Percentiles rank a stretch among this genome's conserved stretches.
phyloP scores from a whole-genome alignment of 2,113 vertebrate genomes.

The Pongo abelii region DNA sequence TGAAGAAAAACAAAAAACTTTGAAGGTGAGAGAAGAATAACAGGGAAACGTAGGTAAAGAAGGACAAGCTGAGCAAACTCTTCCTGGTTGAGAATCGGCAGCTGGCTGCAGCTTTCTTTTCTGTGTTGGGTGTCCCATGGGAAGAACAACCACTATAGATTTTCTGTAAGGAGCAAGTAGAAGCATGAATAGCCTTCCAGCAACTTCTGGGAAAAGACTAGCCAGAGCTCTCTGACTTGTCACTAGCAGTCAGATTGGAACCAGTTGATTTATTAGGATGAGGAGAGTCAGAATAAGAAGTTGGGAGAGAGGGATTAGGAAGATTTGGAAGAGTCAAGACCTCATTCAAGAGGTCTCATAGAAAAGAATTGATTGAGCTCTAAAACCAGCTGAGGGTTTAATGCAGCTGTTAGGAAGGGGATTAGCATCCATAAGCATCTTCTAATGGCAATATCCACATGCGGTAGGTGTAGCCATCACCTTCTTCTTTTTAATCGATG shows the following conservation, averaged over 20 bases:
- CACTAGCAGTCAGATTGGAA: not conserved
- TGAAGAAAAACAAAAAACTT: not conserved
- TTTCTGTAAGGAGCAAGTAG: not conserved
- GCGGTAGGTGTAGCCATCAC: not conserved
- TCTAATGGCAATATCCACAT: not conserved
- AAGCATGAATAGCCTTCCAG: not conserved
- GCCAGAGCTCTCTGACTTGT: not conserved
- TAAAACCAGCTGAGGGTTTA: not conserved
- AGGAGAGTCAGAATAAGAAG: not conserved
- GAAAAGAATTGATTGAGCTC: not conserved
- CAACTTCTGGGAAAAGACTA: not conserved
- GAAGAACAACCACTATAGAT: not conserved
- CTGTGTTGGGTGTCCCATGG: not conserved
- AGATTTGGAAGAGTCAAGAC: not conserved
- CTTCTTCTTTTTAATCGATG: not conserved
- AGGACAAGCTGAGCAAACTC: not conserved
- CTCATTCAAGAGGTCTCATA: not conserved
- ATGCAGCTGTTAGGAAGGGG: not conserved
- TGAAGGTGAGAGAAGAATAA: not conserved
- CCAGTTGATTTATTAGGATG: not conserved
- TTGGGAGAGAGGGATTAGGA: too few species aligned
- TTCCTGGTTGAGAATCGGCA: not conserved
- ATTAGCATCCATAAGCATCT: not conserved
- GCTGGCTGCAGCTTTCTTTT: not conserved
- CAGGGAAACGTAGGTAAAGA: not conserved